Evolutionary conservation across 1,140 invertebrate species (phyloP), one percentile per base, ranked within the genome.

Genomic region (Achatina immaculata): DNA sequence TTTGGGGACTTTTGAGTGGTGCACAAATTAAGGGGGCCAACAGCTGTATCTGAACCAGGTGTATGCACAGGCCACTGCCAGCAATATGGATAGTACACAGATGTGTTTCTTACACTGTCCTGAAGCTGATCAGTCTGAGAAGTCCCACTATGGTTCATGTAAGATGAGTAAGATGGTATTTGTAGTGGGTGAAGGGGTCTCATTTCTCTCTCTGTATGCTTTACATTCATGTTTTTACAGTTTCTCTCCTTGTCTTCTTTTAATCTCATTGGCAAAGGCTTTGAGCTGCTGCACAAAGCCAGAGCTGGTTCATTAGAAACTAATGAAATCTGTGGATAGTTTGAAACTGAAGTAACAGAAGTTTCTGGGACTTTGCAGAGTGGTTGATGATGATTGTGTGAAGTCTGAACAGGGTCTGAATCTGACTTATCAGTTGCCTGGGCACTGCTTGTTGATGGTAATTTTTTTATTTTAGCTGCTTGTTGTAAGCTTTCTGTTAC

Each of bases 21-120:
- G n/a, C 76, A 43, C 31, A 78, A 48, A 62, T 78, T 78, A 42
- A 78, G 76, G 36, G 76, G 62, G 34, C 76, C 34, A 1, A 62
- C 58, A 31, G 58, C 28, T 11, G 58, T 9, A 34, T 62, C 58
- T 31, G 58, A 62, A 31, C 58, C 58, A 31, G 58, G 58, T 62
- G 58, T 62, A 16, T 62, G 58, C 1, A 31, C 58, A 62, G 58
- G 58, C 58, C 58, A 62, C 58, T 62, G 58, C 58, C 58, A 62
- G 58, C 7, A 55, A 55, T 62, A 34, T 21, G 58, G 58, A 28
- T 62, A 31, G 28, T 62, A 62, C 4, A 62, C 4, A 6, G 58
- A 62, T 31, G 58, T 6, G 28, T 31, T 62, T 28, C 28, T 62
- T 62, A 16, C 28, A 62, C 9, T 62, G 28, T 62, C n/a, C 7